Conservation (phyloP, 2,888 invertebrate genomes). For the Ophioninae sp. region DNA sequence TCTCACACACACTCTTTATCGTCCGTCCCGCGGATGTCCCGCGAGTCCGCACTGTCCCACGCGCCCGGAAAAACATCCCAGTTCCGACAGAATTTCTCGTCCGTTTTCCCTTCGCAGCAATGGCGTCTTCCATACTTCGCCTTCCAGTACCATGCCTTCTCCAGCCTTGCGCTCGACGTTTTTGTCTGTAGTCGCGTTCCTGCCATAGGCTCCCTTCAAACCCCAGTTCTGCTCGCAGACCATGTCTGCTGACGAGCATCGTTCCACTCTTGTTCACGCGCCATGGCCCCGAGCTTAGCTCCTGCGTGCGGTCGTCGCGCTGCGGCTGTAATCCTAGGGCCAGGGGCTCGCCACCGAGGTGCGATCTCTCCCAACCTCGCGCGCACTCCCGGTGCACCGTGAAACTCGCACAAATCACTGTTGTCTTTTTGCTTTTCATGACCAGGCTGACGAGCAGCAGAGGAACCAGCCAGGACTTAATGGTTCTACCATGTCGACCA, state of each 20-base stretch:
- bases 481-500: constrained; percentile 75
- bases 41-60: constrained; percentile 7
- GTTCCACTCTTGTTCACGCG: neutral
- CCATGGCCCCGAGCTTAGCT: neutral
- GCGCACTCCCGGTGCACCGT: neutral
- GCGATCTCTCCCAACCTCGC: neutral
- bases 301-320: no score
- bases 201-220: neutral
- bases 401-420: neutral
- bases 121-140: constrained; percentile 20
- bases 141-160: constrained; percentile 4
- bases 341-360: neutral
- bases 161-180: neutral
- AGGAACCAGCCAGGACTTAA: constrained; percentile 60
- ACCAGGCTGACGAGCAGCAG: constrained; percentile 35
- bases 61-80: constrained; percentile 25
- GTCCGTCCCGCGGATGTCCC: neutral
- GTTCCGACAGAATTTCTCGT: constrained; percentile 6
- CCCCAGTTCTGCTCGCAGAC: neutral
- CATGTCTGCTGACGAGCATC: neutral
- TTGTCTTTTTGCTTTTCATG: constrained; percentile 15
- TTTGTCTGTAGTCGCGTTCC: constrained; percentile 1
- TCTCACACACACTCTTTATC: neutral
- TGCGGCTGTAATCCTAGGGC: neutral
- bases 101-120: constrained; percentile 8